Base-by-base conservation (phyloP, 2,888 invertebrate genomes). In the Cosmia pyralina region DNA sequence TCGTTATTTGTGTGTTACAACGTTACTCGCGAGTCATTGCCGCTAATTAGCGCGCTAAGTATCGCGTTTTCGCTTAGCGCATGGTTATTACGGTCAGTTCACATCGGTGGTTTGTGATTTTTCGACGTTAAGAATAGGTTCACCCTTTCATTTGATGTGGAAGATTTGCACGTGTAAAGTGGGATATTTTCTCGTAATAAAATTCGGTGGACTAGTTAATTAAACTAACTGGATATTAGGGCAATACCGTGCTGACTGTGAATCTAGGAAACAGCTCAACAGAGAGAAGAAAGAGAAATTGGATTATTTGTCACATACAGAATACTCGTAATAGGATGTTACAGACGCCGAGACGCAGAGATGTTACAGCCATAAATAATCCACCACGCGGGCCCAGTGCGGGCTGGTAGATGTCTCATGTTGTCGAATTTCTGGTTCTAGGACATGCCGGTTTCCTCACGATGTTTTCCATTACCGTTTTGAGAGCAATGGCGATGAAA, bases 11-110 rank as follows among this genome's bases (percentile, higher is more conserved):
- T 68, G 3, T 46, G 38, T 50, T 57, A 80, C 10, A 44, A 22
- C 28, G 53, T 64, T 76, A 68, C 60, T 57, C 2, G 68, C 71
- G 57, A 81, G 68, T 79, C 77, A 79, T 60, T 34, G 66, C 44
- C 15, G 57, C n/a, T 79, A 82, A 81, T 82, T 67, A 77, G 52
- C 34, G 34, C 17, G 59, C 41, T 60, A 19, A 68, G 28, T 55
- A 58, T 67, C 48, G 50, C 58, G 62, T 69, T 80, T 82, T 68
- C 78, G 78, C 70, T 17, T 48, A 60, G 57, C 60, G 55, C 17
- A 17, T 46, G n/a, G 50, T 7, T 73, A 83, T 52, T 73, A 22
- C 79, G 79, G 80, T 82, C 81, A 81, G 83, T 82, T 73, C 83
- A 70, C 69, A 68, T 57, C 64, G 53, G 6, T 70, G 83, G 53